Percentiles rank a stretch among this genome's conserved stretches.
phyloP scores from a whole-genome alignment of 1,140 invertebrate species.

The Paraescarpia echinospica region DNA sequence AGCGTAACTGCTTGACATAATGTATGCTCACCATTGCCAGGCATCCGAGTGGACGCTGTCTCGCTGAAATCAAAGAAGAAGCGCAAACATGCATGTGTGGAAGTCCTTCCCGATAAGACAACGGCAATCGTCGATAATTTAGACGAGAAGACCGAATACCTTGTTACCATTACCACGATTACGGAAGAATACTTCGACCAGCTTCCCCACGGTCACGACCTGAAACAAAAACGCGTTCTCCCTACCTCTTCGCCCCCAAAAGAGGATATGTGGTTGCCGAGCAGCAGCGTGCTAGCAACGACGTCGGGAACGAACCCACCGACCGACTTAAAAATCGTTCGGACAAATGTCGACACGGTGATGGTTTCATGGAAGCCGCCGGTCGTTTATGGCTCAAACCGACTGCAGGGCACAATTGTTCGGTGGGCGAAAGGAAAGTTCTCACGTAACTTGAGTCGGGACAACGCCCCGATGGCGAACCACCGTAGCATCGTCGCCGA shows the following conservation, averaged over 20 bases:
- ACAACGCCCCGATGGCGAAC: conserved; percentile 46
- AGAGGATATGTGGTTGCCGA: conserved; percentile 54
- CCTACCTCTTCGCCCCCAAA: conserved; percentile 43
- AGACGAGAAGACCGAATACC: conserved; percentile 54
- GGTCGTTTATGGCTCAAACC: conserved; percentile 54
- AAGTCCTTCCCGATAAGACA: conserved; percentile 47
- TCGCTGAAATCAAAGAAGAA: conserved; percentile 46
- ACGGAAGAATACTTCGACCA: conserved; percentile 58
- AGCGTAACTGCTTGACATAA: background rate
- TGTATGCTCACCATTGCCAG: conserved; percentile 33
- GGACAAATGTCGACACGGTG: conserved; percentile 46
- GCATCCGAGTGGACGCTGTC: conserved; percentile 53
- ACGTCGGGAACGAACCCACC: conserved; percentile 52
- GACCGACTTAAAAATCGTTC: conserved; percentile 44
- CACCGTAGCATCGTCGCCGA: conserved; percentile 47
- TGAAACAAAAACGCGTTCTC: conserved; percentile 44
- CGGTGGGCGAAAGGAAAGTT: conserved; percentile 51
- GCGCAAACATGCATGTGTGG: conserved; percentile 8
- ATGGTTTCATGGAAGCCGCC: conserved; percentile 51
- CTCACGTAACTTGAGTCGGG: conserved; percentile 28
- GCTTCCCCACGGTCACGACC: conserved; percentile 47
- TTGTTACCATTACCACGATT: conserved; percentile 52
- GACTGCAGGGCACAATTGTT: conserved; percentile 48
- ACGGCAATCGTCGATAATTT: conserved; percentile 47
- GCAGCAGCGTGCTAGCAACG: conserved; percentile 44